Conservation (phyloP, 2,888 invertebrate species). For the Trachelus troglodyta region DNA sequence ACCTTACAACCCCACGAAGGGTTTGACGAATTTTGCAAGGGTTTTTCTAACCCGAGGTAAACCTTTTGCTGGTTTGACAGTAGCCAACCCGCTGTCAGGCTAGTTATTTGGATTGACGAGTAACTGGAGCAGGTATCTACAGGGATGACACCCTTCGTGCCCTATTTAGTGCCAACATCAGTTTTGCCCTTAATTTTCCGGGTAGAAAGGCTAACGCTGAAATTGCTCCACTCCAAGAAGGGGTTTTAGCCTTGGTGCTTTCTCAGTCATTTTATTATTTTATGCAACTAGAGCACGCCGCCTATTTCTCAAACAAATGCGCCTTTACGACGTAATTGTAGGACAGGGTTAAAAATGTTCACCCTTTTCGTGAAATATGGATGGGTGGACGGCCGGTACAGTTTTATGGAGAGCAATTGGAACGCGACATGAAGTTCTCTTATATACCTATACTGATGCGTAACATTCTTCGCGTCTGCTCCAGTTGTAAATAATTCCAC, state of each 20-base stretch:
- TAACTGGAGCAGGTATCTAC: conserved; percentile 55
- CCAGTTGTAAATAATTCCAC: conserved; percentile 60
- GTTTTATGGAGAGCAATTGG: conserved; percentile 40
- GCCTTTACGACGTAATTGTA: conserved; percentile 57
- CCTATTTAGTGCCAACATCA: conserved; percentile 15
- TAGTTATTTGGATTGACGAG: conserved; percentile 33
- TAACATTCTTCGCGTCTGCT: conserved; percentile 37
- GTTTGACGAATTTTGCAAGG: neutral
- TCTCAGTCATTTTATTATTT: conserved; percentile 49
- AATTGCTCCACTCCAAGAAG: conserved; percentile 32
- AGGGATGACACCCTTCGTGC: conserved; percentile 27
- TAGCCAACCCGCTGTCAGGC: neutral
- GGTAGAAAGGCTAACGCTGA: neutral
- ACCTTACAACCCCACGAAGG: neutral
- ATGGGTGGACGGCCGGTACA: conserved; percentile 22
- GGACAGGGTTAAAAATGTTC: conserved; percentile 60
- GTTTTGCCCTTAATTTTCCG: conserved; percentile 17
- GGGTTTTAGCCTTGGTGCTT: conserved; percentile 47
- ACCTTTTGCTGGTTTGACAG: neutral
- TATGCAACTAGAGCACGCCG: conserved; percentile 55
- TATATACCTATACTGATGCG: conserved; percentile 15
- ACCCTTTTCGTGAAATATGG: conserved; percentile 56
- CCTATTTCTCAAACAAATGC: conserved; percentile 38
- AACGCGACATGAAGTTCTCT: conserved; percentile 37
- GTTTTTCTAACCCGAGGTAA: neutral